Conservation (phyloP, 2,113 vertebrate species). For the Hemichromis elongatus region DNA sequence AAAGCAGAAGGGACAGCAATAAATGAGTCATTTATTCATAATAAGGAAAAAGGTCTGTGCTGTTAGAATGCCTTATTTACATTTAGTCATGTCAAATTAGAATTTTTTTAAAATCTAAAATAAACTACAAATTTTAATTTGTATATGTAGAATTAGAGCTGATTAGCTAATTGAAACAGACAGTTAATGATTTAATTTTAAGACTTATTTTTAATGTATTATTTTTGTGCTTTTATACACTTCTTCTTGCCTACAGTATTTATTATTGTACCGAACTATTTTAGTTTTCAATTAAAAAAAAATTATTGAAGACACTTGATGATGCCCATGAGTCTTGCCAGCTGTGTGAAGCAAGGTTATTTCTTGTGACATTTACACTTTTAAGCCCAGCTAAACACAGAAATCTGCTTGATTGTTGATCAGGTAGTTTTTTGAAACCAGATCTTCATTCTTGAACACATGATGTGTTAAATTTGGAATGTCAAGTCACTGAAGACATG, state of each 20-base stretch:
- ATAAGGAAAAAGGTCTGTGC: not conserved
- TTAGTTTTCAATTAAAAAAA: not conserved
- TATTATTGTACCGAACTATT: not conserved
- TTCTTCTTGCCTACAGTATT: not conserved
- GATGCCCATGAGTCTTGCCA: not conserved
- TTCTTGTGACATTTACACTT: not conserved
- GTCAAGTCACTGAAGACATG: fast-evolving
- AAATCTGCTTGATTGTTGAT: not conserved
- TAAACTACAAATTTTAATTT: not conserved
- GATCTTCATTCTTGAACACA: not conserved
- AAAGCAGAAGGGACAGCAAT: not conserved
- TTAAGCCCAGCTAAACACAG: not conserved
- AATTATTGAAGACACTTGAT: not conserved
- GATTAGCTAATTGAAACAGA: fast-evolving
- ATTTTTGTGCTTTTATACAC: not conserved
- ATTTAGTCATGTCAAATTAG: not conserved
- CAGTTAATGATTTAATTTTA: not conserved
- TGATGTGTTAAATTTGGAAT: not conserved
- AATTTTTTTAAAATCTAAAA: not conserved
- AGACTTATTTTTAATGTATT: not conserved
- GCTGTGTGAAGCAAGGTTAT: not conserved
- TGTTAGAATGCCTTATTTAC: not conserved
- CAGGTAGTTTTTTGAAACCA: not conserved
- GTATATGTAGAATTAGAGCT: not conserved
- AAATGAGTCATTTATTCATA: not conserved